A percentile compares a stretch with the other conserved stretches of the same genome.
These are phyloP conservation scores for Perdita meconis DNA, from an alignment of 2,888 invertebrate genomes.

Conservation along the genomic window DNA sequence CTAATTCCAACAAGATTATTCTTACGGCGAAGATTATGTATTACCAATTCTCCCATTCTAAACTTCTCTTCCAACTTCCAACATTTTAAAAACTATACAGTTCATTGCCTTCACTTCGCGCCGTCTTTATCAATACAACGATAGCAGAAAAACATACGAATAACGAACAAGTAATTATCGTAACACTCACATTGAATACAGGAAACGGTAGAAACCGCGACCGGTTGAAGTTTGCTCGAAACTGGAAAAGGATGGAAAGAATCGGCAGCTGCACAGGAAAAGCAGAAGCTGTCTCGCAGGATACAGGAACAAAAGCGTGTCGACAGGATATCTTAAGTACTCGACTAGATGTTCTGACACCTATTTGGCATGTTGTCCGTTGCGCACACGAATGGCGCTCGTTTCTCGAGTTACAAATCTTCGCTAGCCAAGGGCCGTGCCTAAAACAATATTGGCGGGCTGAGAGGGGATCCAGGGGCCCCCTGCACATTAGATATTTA, in stretches of 20 bases:
- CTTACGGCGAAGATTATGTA: no score
- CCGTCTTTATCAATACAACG: no score
- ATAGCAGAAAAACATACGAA: no score
- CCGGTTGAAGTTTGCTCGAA: neutral
- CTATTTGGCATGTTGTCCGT: slow-evolving; percentile 56
- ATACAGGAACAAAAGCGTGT: slow-evolving; percentile 22
- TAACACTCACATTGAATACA: neutral
- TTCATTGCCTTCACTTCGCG: no score
- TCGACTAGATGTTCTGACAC: slow-evolving; percentile 56
- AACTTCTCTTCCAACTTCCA: no score
- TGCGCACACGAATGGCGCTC: slow-evolving; percentile 63
- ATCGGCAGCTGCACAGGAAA: slow-evolving; percentile 49
- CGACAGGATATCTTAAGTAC: slow-evolving; percentile 47
- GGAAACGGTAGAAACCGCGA: neutral
- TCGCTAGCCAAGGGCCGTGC: slow-evolving; percentile 60
- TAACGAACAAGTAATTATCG: no score
- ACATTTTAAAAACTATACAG: no score
- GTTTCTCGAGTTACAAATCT: slow-evolving; percentile 73
- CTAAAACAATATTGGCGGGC: slow-evolving; percentile 80
- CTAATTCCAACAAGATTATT: no score
- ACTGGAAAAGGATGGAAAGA: neutral
- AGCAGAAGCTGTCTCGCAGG: slow-evolving; percentile 7
- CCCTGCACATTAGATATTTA: slow-evolving; percentile 77
- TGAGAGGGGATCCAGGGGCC: slow-evolving; percentile 62
- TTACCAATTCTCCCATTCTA: no score